These are phyloP conservation scores for Pyrrhia umbra DNA, from an alignment of 2,888 invertebrate genomes.

Conservation along the genomic window DNA sequence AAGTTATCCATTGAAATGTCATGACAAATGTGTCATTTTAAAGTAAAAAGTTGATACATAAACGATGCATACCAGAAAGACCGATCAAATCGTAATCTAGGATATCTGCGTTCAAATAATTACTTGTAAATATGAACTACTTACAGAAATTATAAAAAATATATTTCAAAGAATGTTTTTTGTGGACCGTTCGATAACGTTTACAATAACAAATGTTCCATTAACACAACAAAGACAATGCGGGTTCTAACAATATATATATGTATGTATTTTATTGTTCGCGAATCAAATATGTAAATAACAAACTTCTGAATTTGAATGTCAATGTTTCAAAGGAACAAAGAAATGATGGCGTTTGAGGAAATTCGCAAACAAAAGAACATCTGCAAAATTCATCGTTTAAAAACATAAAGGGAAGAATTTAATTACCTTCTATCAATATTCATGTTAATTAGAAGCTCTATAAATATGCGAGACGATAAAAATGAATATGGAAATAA, in stretches of 20 bases:
- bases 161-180: neutral
- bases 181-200: neutral
- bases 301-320: conserved; percentile 20
- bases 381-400: conserved; percentile 16
- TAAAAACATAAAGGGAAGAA: neutral
- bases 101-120: too few species aligned
- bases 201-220: neutral
- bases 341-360: conserved; percentile 22
- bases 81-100: too few species aligned
- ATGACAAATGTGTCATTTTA: conserved; percentile 1
- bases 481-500: conserved; percentile 24
- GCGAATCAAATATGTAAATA: conserved; percentile 25
- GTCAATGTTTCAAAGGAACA: conserved; percentile 33
- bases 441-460: conserved; percentile 25
- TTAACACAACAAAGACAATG: conserved; percentile 14
- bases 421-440: conserved; percentile 14
- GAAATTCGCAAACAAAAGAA: conserved; percentile 12
- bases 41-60: too few species aligned
- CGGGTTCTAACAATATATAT: conserved; percentile 14
- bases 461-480: conserved; percentile 18
- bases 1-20: conserved; percentile 1
- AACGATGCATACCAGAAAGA: too few species aligned
- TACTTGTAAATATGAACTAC: too few species aligned
- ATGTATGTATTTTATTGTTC: conserved; percentile 17
- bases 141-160: too few species aligned